Evolutionary conservation across 1,140 invertebrate genomes (phyloP), one percentile per base, ranked within the genome.

Genomic region (Saccostrea glomerata): DNA sequence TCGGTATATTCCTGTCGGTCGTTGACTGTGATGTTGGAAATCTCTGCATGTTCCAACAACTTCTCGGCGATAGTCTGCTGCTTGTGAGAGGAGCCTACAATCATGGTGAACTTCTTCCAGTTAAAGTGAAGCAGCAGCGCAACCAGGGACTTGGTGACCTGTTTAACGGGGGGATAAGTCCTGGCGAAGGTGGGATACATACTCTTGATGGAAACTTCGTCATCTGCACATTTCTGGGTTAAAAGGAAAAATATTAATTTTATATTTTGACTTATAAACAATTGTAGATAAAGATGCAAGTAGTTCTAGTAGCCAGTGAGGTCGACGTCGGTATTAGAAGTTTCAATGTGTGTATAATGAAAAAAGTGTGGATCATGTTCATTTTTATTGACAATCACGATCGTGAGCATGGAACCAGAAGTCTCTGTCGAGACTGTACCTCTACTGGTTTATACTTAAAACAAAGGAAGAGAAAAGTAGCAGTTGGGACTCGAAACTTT

Each of bases 61-160:
- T 97, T 97, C 85, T 96, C 95, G 0, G 97, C 97, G 6, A 98
- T 97, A 0, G 96, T 97, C 88, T 96, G 96, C 97, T 97, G 98
- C 70, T 93, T 93, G 25, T 92, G 88, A 0, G 96, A 95, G 85
- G 97, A 96, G 93, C 99, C 98, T 87, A 97, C 97, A n/a, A 99
- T 96, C 82, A 99, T 97, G 23, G 97, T 97, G 95, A 99, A 99
- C 94, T 98, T 98, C 87, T 97, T 97, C 98, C 98, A 99, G 91
- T 97, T 97, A 95, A 98, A 98, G 95, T 99, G 97, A 63, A 97
- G 96, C 86, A 99, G 95, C 82, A 99, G 95, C 0, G 98, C 97
- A 92, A 99, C 97, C 84, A 99, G 97, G 30, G 98, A 99, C 95
- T 98, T 98, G 55, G 98, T 98, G 36, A 99, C 98, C 96, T 98